Evolutionary conservation across 2,113 vertebrate species (phyloP), one percentile per base, ranked within the genome.

Genomic region (Hipposideros armiger): DNA sequence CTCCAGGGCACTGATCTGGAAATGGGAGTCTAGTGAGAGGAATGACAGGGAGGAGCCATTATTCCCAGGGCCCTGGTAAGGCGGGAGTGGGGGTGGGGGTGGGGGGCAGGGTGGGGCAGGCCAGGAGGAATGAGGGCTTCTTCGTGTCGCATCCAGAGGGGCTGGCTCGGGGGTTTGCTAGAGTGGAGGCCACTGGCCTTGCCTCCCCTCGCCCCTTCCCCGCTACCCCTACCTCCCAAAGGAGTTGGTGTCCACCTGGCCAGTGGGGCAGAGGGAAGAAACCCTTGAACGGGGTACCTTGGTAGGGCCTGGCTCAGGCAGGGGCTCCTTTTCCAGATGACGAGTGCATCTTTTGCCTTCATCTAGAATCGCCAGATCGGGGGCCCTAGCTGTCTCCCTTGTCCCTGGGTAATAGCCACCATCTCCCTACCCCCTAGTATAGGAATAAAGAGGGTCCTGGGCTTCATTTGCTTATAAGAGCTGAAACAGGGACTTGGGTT

Each of bases 21-120:
- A 98, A 97, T 98, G 97, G 97, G 97, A 98, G 97, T 97, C 97
- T 98, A 98, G 94, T 97, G 97, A 97, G 97, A 98, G 97, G 97
- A 97, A 98, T 97, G 97, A 98, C 97, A 98, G 97, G 97, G 97
- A 97, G 94, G 93, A 97, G 94, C 96, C 95, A 96, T 98, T 98
- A 98, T 96, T 97, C 94, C 94, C 72, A 90, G 86, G 95, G 78
- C 88, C 91, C 91, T 96, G 72, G 30, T 60, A n/a, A 83, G 92
- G 81, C 26, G 70, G 92, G 72, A 69, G 69, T 24, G 76, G 93
- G 88, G 87, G 3, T 26, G 28, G 40, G 32, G 42, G 14, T 45
- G 40, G 74, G 56, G 47, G 28, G 5, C 28, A 60, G 45, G 56
- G 52, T 30, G 26, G 77, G 88, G 9, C 54, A 92, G 17, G 54